Evolutionary conservation across 2,797 vertebrate genomes (phyloP), one percentile per base, ranked within the genome.

Genomic region (Acanthornis magna): DNA sequence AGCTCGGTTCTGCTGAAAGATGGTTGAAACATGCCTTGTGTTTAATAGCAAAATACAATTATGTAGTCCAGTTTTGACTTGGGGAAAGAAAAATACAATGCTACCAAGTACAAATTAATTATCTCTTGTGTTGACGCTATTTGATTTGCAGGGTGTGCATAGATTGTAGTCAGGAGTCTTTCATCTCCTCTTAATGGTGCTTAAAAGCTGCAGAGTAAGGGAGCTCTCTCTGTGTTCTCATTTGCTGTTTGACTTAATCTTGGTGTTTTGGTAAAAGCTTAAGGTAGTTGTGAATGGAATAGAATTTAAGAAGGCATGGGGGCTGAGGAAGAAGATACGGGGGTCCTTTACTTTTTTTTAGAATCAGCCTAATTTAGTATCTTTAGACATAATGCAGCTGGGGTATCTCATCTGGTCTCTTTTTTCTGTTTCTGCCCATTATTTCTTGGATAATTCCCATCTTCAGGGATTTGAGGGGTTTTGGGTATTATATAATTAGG

Each of bases 81-180:
- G 54, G 43, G 70, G 62, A 57, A 67, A n/a, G 70, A 84, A n/a
- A 83, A 90, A 60, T 85, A 18, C 12, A 89, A 67, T 70, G 27
- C 63, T 80, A 48, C 47, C 26, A 55, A 84, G 45, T 66, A 54
- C 58, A 88, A 91, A 91, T 77, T 71, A 92, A 95, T 38, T 77
- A 65, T 67, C 81, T 29, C 50, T 96, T 95, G 55, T 78, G 63
- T 87, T 73, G 30, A 86, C 93, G 86, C 71, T 87, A n/a, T 71
- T 89, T 94, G 96, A 93, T 95, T 94, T 89, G 63, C 60, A 82
- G 89, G 71, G 88, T 79, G 91, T 88, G 72, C 25, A 17, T 29
- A 88, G 83, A 79, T 40, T 57, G 67, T 70, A 73, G 77, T 73
- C 67, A 66, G 48, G 74, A 95, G 71, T 57, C 88, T 95, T 93